phyloP scores from a whole-genome alignment of 2,113 vertebrate species.

The Tenrec ecaudatus region DNA sequence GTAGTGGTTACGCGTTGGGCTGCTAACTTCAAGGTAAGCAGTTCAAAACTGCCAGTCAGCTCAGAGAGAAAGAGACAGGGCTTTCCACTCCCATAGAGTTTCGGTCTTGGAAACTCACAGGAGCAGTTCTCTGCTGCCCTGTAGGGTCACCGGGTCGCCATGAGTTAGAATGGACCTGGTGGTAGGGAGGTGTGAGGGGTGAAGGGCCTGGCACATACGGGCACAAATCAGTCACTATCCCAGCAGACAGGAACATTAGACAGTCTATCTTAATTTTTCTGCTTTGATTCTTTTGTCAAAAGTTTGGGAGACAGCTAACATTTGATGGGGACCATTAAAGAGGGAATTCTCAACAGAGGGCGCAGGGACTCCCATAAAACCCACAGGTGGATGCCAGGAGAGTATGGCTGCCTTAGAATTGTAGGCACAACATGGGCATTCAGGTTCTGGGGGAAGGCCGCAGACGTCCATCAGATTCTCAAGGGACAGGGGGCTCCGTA shows the following conservation, averaged over 20 bases:
- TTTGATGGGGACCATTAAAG: neutral
- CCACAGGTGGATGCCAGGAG: neutral
- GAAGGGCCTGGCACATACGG: neutral
- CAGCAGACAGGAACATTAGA: neutral
- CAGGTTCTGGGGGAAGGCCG: conserved; percentile 1
- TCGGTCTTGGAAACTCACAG: no score
- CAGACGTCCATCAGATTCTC: neutral
- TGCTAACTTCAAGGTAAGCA: no score
- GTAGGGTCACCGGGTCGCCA: no score
- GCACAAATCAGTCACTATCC: neutral
- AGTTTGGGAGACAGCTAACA: conserved; percentile 13
- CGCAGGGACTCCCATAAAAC: neutral
- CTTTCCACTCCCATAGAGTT: neutral
- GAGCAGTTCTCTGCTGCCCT: no score
- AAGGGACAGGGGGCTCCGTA: neutral
- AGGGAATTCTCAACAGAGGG: neutral
- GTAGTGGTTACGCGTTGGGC: no score
- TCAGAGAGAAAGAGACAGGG: no score
- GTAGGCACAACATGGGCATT: neutral
- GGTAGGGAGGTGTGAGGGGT: neutral
- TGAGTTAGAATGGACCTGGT: no score
- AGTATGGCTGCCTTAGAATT: neutral
- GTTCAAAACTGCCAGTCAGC: no score
- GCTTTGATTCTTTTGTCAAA: conserved; percentile 29
- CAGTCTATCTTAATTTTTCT: neutral